Conservation (phyloP, 2,797 vertebrate genomes). For the Myotis pilosus region DNA sequence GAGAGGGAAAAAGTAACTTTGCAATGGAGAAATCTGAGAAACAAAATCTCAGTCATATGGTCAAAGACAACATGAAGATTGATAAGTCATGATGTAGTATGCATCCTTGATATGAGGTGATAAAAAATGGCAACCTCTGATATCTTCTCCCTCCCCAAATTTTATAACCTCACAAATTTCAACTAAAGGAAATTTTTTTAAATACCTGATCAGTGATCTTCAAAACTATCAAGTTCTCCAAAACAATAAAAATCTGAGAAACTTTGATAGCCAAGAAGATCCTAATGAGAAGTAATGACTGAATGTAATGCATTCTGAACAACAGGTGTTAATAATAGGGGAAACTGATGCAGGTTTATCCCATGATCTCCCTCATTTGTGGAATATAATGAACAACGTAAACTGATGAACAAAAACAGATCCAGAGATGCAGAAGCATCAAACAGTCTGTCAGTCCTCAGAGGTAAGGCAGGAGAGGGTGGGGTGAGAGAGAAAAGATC, state of each 20-base stretch:
- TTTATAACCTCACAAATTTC: neutral
- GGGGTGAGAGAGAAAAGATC: no score
- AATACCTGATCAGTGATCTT: neutral
- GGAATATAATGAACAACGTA: no score
- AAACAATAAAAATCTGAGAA: neutral
- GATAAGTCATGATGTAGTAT: neutral
- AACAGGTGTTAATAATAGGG: neutral
- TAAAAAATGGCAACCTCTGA: neutral
- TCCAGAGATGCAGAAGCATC: no score
- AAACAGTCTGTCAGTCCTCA: no score
- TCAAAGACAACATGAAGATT: neutral
- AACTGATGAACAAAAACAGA: no score
- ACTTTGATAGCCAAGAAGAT: neutral
- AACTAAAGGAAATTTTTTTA: neutral
- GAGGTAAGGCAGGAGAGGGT: no score
- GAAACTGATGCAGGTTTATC: neutral
- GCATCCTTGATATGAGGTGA: neutral
- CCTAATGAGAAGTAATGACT: neutral
- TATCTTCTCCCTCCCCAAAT: neutral
- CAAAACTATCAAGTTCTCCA: neutral
- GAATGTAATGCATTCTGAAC: neutral
- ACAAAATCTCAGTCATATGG: neutral
- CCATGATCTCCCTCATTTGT: no score
- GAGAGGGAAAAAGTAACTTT: neutral
- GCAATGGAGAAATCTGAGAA: neutral